Evolutionary conservation across 2,888 invertebrate genomes (phyloP), one percentile per base, ranked within the genome.

Genomic region (Scaptomyza cyrtandrae): DNA sequence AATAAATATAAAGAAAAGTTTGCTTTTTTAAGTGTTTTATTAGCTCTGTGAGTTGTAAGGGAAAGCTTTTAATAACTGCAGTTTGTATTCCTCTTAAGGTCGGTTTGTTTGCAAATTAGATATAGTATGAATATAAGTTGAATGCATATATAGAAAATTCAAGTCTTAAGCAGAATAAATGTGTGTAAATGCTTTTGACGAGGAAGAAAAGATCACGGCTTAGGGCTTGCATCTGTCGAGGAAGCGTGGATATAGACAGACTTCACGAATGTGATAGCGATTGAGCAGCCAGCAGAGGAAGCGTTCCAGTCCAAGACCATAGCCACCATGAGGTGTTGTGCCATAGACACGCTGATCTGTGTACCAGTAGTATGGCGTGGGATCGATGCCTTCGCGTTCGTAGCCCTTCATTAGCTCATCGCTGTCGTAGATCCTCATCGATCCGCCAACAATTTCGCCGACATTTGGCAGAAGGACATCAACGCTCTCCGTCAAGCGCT

Each of bases 401-500:
- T 98, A 99, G 0, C 94, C 94, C 93, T 93, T 55, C 45, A 91
- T 56, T 9, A 89, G 73, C 89, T 99, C 97, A 0, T 98, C 95
- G 72, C 95, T 93, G 90, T 99, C 94, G 94, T 95, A 96, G 78
- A 97, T 98, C 96, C 99, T 98, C 99, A 99, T 99, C 0, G 99
- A 99, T 0, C 99, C 99, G 13, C 99, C 99, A 9, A 99, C 96
- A 86, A 99, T 99, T 93, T 99, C 99, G 0, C 99, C 99, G 6
- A 99, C 99, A 88, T 97, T 97, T 0, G 99, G 99, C 93, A 99
- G 94, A 61, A 99, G 93, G 14, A 99, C 95, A 92, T 99, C 99
- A 7, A 99, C 99, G 39, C 99, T 99, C 93, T 99, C 99, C 0
- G 99, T 99, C n/a, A 99, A 93, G 6, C 95, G 93, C 0, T 87